These are phyloP conservation scores for Plebejus anna DNA, from an alignment of 2,888 invertebrate species.

Conservation along the genomic window DNA sequence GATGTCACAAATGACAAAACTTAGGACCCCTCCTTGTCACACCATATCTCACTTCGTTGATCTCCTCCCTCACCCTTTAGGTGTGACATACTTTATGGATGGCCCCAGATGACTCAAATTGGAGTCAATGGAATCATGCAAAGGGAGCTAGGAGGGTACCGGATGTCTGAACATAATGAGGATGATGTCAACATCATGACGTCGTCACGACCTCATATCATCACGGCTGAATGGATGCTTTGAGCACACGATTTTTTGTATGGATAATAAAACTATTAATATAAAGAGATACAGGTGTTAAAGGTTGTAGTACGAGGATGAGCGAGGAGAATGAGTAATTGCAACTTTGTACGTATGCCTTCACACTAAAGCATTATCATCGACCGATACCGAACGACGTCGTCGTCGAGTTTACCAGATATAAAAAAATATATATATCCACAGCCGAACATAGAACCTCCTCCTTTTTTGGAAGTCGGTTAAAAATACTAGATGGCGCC, in stretches of 20 bases:
- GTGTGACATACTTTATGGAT: too few species aligned
- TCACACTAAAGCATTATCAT: neutral
- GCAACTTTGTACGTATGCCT: neutral
- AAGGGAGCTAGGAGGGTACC: constrained; percentile 47
- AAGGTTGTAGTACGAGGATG: constrained; percentile 18
- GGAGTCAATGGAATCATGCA: constrained; percentile 14
- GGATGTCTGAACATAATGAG: constrained; percentile 56
- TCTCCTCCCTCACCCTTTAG: too few species aligned
- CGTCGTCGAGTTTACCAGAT: neutral
- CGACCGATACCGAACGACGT: neutral
- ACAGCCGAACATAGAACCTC: too few species aligned
- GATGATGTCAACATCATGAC: constrained; percentile 73
- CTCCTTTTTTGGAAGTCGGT: too few species aligned
- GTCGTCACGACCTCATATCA: constrained; percentile 45
- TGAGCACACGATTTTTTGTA: constrained; percentile 34
- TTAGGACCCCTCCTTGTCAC: too few species aligned
- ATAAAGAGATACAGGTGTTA: constrained; percentile 6
- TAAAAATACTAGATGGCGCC: too few species aligned
- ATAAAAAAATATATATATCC: too few species aligned
- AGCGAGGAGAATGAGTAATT: neutral
- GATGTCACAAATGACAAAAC: too few species aligned
- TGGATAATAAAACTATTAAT: constrained; percentile 21
- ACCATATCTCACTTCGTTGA: too few species aligned
- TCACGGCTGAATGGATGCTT: constrained; percentile 33
- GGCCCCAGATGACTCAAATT: neutral